Evolutionary conservation across 2,888 invertebrate genomes (phyloP), one percentile per base, ranked within the genome.

Genomic region (Proisotoma minuta): DNA sequence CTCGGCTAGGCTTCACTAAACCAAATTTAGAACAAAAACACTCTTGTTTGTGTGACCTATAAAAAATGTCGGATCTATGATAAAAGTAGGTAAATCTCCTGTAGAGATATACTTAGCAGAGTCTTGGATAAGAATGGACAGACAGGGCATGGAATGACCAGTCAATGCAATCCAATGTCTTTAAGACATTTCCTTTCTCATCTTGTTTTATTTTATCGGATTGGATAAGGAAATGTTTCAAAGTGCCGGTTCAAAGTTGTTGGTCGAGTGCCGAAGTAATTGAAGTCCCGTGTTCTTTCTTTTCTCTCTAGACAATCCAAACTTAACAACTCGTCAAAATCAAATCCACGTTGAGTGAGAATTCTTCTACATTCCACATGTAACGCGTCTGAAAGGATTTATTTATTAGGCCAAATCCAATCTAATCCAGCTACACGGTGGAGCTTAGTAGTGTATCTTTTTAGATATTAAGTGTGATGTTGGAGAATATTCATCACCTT

Each of bases 261-360:
- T 59, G 22, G 47, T 52, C 60, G 58, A 58, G 49, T 52, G 48
- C 48, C 29, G 51, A 49, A 59, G 63, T 66, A 68, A 68, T 68
- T 68, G 68, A 68, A 68, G 63, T 65, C 60, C 20, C 56, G 59
- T 63, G 65, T 65, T 49, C 28, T 54, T 50, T 40, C 26, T 52
- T 15, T 49, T 56, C 40, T 63, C 29, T 26, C 43, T 43, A 20
- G 43, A 43, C 43, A 43, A 43, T 43, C 43, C 43, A 12, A 18
- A 43, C 20, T 43, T 20, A 5, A 18, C 43, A 15, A 43, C 43
- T 43, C 20, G 43, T 43, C 43, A 43, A 43, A 34, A 43, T 43
- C 43, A 43, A 43, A 43, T 20, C 20, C 43, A 43, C 34, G 34
- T 10, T 10, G 34, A 34, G 8, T 10, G 15, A 15, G 34, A 43